These are phyloP conservation scores for Trematomus loennbergii DNA, from an alignment of 2,113 vertebrate genomes.

Conservation along the genomic window DNA sequence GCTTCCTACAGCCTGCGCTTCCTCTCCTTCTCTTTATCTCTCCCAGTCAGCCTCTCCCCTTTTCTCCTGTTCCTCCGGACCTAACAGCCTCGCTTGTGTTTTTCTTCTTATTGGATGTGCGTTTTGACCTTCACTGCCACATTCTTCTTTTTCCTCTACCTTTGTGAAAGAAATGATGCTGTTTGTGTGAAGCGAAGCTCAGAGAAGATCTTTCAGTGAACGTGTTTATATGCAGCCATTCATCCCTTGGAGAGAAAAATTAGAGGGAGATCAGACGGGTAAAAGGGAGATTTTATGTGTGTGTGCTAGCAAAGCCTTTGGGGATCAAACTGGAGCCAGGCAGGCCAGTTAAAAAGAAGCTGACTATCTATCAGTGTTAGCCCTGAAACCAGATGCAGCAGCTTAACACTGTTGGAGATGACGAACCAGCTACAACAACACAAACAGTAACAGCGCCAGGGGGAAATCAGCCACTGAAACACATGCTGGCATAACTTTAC, in stretches of 20 bases:
- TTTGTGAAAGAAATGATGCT: conserved; percentile 21
- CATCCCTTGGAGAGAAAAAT: conserved; percentile 36
- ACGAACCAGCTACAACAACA: conserved; percentile 47
- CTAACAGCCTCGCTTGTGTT: conserved; percentile 35
- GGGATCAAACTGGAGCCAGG: conserved; percentile 55
- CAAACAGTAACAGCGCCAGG: conserved; percentile 33
- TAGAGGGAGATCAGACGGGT: conserved; percentile 51
- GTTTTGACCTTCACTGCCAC: conserved; percentile 67
- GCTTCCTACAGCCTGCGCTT: conserved; percentile 52
- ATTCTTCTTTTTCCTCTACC: conserved; percentile 22
- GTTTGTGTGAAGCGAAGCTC: conserved; percentile 23
- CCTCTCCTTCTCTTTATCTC: conserved; percentile 70
- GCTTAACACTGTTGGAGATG: conserved; percentile 51
- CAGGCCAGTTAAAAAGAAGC: conserved; percentile 56
- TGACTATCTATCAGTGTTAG: conserved; percentile 50
- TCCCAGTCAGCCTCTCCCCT: conserved; percentile 50
- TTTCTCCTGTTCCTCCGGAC: conserved; percentile 49
- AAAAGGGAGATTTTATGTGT: conserved; percentile 51
- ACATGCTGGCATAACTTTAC: neutral
- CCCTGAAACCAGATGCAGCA: conserved; percentile 53
- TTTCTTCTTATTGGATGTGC: conserved; percentile 41
- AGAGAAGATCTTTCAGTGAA: conserved; percentile 32
- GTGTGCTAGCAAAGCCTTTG: conserved; percentile 47
- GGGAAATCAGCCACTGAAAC: conserved; percentile 27
- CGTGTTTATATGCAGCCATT: conserved; percentile 36